phyloP scores from a whole-genome alignment of 2,797 vertebrate genomes.

The Sebastes trivittatus region DNA sequence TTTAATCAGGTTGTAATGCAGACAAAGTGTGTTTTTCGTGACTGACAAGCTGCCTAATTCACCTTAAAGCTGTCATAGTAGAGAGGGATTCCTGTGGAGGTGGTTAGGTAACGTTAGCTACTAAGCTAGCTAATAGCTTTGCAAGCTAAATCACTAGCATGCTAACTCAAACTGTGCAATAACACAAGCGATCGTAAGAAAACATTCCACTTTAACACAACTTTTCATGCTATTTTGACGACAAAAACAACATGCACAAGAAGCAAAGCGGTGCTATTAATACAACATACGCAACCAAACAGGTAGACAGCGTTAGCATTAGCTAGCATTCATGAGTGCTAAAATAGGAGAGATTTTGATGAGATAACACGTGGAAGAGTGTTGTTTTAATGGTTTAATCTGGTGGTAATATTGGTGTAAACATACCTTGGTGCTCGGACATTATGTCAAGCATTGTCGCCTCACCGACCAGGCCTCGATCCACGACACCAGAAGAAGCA shows the following conservation, averaged over 20 bases:
- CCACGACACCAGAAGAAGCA: slow-evolving; percentile 54
- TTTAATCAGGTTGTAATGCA: background rate
- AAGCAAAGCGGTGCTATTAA: slow-evolving; percentile 3
- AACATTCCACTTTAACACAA: background rate
- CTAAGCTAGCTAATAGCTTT: background rate
- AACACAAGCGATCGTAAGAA: too few relatives aligned
- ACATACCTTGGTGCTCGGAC: slow-evolving; percentile 88
- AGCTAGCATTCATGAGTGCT: fast-evolving
- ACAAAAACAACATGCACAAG: background rate
- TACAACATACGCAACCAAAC: slow-evolving; percentile 55
- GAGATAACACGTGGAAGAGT: too few relatives aligned
- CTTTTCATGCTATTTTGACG: background rate
- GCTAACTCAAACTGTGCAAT: too few relatives aligned
- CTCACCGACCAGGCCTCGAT: slow-evolving; percentile 77
- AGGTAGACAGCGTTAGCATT: background rate
- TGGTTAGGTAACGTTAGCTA: background rate
- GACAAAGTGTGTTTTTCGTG: background rate
- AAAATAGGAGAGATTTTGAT: too few relatives aligned
- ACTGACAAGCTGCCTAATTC: background rate
- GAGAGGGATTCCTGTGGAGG: background rate
- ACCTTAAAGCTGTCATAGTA: background rate
- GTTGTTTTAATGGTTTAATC: too few relatives aligned
- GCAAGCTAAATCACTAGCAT: too few relatives aligned
- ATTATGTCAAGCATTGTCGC: slow-evolving; percentile 90
- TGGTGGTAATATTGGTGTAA: background rate